phyloP scores from a whole-genome alignment of 2,113 vertebrate genomes.

The Heptranchias perlo region DNA sequence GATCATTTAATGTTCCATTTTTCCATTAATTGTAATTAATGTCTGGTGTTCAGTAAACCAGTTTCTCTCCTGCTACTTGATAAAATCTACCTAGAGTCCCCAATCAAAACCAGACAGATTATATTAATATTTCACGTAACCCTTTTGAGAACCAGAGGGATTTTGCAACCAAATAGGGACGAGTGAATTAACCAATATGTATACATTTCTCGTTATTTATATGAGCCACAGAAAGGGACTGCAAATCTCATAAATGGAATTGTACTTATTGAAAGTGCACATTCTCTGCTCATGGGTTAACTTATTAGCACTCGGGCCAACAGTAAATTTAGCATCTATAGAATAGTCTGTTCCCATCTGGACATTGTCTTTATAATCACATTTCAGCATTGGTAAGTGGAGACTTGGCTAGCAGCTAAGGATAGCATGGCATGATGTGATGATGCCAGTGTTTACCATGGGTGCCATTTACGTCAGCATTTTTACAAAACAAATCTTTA shows the following conservation, averaged over 20 bases:
- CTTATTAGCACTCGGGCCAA: not conserved
- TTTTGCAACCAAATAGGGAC: not conserved
- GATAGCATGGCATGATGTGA: not conserved
- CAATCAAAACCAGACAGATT: not conserved
- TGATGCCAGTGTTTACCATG: not conserved
- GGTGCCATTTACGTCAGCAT: not conserved
- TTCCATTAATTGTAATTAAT: not conserved
- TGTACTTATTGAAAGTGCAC: not conserved
- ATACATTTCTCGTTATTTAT: not conserved
- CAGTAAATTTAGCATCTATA: not conserved
- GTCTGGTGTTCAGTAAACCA: not conserved
- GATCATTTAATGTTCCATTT: not conserved
- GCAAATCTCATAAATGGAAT: not conserved
- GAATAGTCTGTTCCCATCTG: not conserved
- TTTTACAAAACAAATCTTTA: not conserved
- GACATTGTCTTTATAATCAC: not conserved
- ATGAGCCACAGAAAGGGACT: not conserved
- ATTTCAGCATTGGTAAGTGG: constrained; percentile 16
- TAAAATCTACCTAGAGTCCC: not conserved
- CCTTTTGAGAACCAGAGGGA: not conserved
- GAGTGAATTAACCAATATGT: not conserved
- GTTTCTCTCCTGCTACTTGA: not conserved
- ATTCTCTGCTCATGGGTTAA: not conserved
- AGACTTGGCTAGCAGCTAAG: not conserved
- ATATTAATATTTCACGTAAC: not conserved